These are phyloP conservation scores for Aromia moschata DNA, from an alignment of 2,888 invertebrate species.

Conservation along the genomic window DNA sequence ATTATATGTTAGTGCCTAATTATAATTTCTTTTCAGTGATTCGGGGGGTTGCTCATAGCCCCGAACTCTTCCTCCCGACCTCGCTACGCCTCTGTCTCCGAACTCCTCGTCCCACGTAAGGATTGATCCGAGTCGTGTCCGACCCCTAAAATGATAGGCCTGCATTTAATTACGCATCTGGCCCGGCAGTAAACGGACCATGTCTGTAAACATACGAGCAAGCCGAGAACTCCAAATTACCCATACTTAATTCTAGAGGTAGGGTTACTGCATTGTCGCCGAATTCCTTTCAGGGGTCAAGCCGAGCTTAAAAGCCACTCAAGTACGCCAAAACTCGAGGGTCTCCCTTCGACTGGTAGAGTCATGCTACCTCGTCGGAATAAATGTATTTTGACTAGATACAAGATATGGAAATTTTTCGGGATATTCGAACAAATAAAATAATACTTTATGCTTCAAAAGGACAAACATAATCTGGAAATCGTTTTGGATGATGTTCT, in stretches of 20 bases:
- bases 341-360: constrained; percentile 3
- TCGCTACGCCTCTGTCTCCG: too few species aligned
- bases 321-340: constrained; percentile 7
- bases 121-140: constrained; percentile 33
- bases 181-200: constrained; percentile 36
- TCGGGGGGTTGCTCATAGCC: too few species aligned
- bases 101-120: constrained; percentile 29
- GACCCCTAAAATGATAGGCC: constrained; percentile 30
- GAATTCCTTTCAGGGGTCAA: constrained; percentile 38
- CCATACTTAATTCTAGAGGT: constrained; percentile 40
- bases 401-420: too few species aligned
- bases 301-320: constrained; percentile 16
- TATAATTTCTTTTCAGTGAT: too few species aligned
- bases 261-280: constrained; percentile 39
- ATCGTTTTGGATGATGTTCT: too few species aligned
- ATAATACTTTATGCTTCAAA: too few species aligned
- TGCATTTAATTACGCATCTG: constrained; percentile 45
- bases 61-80: too few species aligned
- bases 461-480: too few species aligned
- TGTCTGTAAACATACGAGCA: constrained; percentile 35
- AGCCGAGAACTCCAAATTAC: constrained; percentile 38
- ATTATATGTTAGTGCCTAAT: too few species aligned
- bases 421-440: too few species aligned
- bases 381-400: too few species aligned
- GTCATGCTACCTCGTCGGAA: too few species aligned